These are phyloP conservation scores for Bombus waltoni DNA, from an alignment of 1,140 invertebrate genomes.

Conservation along the genomic window DNA sequence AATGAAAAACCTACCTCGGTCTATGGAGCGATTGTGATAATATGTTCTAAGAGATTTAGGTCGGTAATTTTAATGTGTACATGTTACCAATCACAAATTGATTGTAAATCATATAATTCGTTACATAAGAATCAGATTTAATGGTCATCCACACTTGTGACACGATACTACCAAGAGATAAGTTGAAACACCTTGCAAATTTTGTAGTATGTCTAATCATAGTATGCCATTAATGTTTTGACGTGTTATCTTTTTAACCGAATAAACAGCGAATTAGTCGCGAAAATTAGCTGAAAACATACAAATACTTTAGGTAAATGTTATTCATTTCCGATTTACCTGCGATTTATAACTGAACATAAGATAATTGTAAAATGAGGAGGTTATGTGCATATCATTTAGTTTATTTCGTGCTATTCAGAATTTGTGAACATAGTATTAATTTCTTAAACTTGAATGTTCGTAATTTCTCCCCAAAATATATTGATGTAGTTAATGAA, in stretches of 20 bases:
- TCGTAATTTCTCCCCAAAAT: neutral
- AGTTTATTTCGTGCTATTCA: constrained; percentile 12
- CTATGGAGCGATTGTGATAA: neutral
- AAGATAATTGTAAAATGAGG: neutral
- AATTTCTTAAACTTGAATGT: neutral
- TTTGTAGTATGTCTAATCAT: constrained; percentile 54
- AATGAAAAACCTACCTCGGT: neutral
- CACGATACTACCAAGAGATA: neutral
- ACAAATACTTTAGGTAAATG: constrained; percentile 66
- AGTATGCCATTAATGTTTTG: constrained; percentile 79
- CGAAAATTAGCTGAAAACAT: constrained; percentile 56
- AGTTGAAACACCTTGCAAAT: constrained; percentile 40
- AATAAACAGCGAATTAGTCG: constrained; percentile 46
- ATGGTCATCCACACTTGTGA: neutral
- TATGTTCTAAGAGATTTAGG: neutral
- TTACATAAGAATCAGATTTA: constrained; percentile 43
- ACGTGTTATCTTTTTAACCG: constrained; percentile 79
- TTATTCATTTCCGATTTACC: neutral
- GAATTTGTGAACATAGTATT: neutral
- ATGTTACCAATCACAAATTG: neutral
- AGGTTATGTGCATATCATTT: constrained; percentile 55
- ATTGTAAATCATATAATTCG: constrained; percentile 8
- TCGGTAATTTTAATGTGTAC: neutral
- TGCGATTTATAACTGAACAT: neutral
- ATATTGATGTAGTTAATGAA: neutral